These are phyloP conservation scores for Elegia similella DNA, from an alignment of 2,888 invertebrate genomes.

Conservation along the genomic window DNA sequence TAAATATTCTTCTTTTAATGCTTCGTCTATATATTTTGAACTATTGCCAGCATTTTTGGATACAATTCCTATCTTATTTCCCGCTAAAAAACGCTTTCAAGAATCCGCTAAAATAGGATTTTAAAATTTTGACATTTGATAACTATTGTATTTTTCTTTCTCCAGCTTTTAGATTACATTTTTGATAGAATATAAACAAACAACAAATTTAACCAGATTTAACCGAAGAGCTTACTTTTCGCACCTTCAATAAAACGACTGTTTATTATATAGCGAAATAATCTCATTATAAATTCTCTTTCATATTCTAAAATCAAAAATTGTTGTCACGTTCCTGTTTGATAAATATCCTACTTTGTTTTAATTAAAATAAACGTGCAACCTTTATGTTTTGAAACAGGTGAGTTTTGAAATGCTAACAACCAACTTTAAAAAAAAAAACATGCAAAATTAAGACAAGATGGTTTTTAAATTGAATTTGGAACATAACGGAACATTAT, in stretches of 20 bases:
- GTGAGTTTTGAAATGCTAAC: neutral
- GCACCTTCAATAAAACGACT: neutral
- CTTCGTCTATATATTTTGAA: no score
- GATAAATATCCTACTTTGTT: neutral
- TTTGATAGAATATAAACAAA: neutral
- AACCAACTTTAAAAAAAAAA: neutral
- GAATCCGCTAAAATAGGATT: no score
- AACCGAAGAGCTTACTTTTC: neutral
- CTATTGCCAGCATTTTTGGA: no score
- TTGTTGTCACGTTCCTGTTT: neutral
- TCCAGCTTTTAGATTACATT: no score
- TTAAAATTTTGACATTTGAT: no score
- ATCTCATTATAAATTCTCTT: constrained; percentile 17
- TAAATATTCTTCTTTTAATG: no score
- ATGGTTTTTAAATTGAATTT: no score
- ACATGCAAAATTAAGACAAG: no score
- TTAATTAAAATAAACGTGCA: neutral
- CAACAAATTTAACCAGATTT: neutral
- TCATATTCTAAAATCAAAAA: neutral
- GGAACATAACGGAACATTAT: no score
- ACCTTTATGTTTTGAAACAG: neutral
- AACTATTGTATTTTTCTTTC: no score
- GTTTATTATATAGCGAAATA: constrained; percentile 15
- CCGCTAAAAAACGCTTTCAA: no score
- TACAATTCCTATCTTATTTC: no score